phyloP scores from a whole-genome alignment of 1,140 invertebrate genomes.

The Papilio dardanus region DNA sequence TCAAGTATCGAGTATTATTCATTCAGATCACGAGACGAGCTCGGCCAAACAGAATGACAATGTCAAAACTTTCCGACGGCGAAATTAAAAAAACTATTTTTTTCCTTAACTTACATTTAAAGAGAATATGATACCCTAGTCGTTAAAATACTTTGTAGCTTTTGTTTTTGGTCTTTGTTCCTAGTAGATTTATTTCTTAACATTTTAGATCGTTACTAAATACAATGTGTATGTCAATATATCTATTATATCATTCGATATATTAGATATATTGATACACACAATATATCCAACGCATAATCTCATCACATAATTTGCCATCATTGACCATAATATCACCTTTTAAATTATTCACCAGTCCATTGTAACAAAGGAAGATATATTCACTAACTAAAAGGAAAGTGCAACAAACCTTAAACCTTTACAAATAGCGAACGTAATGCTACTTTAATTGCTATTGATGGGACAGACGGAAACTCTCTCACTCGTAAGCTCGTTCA shows the following conservation, averaged over 20 bases:
- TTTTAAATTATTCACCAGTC: no score
- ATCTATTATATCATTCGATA: no score
- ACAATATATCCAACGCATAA: no score
- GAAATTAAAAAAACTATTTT: constrained; percentile 31
- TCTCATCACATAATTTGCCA: no score
- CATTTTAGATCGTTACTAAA: no score
- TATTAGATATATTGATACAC: no score
- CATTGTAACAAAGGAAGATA: no score
- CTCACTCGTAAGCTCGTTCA: not conserved
- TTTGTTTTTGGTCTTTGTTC: not conserved
- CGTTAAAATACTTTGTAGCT: not conserved
- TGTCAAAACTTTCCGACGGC: constrained; percentile 25
- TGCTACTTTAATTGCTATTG: not conserved
- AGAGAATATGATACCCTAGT: not conserved
- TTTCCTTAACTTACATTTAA: not conserved
- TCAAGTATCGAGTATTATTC: constrained; percentile 23
- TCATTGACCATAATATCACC: no score
- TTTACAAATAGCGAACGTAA: not conserved
- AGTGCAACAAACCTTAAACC: not conserved
- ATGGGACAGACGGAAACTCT: not conserved
- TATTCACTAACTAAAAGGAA: not conserved
- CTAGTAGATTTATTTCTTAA: not conserved
- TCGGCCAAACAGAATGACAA: constrained; percentile 13
- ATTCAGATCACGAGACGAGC: constrained; percentile 27
- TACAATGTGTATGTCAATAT: no score